phyloP scores from a whole-genome alignment of 1,140 invertebrate species.

The Anoplolepis gracilipes region DNA sequence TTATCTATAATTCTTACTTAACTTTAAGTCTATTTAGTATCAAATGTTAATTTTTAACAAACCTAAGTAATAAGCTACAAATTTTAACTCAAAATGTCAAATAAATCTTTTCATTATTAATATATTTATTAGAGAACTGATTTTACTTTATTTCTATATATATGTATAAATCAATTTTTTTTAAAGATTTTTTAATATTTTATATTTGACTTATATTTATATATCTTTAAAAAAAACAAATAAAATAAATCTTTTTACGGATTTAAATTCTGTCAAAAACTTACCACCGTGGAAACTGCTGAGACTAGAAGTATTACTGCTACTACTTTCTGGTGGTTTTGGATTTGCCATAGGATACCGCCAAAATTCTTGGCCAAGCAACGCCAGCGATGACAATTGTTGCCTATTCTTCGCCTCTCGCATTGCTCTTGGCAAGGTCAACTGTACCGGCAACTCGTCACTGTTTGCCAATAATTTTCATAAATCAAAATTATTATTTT shows the following conservation, averaged over 20 bases:
- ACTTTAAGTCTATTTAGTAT: background rate
- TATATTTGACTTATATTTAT: background rate
- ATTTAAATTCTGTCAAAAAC: constrained; percentile 1
- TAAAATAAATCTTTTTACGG: background rate
- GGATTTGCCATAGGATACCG: constrained; percentile 93
- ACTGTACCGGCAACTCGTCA: constrained; percentile 96
- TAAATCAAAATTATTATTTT: constrained; percentile 25
- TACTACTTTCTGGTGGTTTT: constrained; percentile 84
- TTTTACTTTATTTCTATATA: background rate
- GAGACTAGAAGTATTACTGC: constrained; percentile 84
- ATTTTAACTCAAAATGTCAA: background rate
- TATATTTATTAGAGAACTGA: background rate
- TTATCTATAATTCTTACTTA: background rate
- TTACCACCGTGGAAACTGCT: constrained; percentile 84
- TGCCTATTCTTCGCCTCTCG: constrained; percentile 95
- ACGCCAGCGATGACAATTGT: constrained; percentile 95
- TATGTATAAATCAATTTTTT: too few species aligned
- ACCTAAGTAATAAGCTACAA: background rate
- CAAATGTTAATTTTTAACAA: background rate
- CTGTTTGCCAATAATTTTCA: constrained; percentile 84
- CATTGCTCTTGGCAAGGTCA: constrained; percentile 93
- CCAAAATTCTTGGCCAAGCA: constrained; percentile 98
- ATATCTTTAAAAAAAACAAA: background rate
- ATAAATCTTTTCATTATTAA: background rate
- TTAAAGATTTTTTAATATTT: too few species aligned